A percentile compares a stretch with the other conserved stretches of the same genome.
phyloP scores from a whole-genome alignment of 2,797 vertebrate species.

The Sardinella longiceps region DNA sequence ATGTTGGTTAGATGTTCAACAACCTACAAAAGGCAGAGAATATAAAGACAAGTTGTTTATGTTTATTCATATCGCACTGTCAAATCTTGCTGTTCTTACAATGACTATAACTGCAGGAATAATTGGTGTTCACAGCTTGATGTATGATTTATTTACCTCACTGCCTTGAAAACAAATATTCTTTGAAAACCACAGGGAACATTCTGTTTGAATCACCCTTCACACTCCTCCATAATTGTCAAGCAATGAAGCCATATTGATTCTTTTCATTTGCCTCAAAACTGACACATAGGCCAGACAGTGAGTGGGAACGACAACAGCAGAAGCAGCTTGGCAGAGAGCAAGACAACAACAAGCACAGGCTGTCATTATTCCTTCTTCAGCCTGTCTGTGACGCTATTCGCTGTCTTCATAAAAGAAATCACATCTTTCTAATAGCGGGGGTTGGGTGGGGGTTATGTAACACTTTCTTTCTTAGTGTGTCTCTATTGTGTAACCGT shows the following conservation, averaged over 20 bases:
- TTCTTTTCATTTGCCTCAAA: constrained; percentile 27
- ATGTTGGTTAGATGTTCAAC: constrained; percentile 57
- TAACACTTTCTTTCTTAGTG: background rate
- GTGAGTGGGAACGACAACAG: constrained; percentile 18
- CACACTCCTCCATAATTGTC: background rate
- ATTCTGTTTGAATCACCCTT: background rate
- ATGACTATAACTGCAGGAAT: background rate
- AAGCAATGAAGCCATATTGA: background rate
- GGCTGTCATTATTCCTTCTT: background rate
- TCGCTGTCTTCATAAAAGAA: background rate
- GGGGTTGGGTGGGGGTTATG: background rate
- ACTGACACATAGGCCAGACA: background rate
- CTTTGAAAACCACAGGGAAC: background rate
- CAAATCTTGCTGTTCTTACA: background rate
- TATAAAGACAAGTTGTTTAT: constrained; percentile 39
- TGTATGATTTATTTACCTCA: background rate
- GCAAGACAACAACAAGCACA: background rate
- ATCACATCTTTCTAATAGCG: background rate
- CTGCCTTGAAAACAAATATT: background rate
- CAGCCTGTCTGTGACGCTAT: background rate
- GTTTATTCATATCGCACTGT: background rate
- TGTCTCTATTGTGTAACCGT: background rate
- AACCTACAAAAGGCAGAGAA: constrained; percentile 56
- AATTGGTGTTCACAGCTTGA: background rate
- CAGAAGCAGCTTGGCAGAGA: constrained; percentile 29